Conservation (phyloP, 2,113 vertebrate genomes). For the Tonatia bakeri region DNA sequence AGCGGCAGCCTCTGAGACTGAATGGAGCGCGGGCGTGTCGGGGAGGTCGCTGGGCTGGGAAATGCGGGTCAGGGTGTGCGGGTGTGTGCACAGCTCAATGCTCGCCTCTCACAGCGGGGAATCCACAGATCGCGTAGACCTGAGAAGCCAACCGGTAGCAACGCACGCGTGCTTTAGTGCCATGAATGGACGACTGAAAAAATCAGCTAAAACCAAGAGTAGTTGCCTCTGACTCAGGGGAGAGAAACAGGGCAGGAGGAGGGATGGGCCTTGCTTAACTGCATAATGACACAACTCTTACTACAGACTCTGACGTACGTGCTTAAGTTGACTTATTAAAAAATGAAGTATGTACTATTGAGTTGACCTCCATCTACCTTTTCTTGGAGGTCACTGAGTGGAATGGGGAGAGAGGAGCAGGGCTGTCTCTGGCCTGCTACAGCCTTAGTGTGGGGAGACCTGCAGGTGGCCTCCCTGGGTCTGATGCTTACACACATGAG, state of each 20-base stretch:
- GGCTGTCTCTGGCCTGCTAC: neutral
- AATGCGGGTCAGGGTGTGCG: neutral
- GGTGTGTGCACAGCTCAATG: too few species aligned
- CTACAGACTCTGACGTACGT: neutral
- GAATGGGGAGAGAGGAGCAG: neutral
- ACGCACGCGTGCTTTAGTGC: neutral
- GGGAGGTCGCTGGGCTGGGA: neutral
- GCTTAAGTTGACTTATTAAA: neutral
- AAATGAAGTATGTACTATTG: neutral
- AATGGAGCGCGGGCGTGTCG: accelerated
- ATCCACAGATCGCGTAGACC: neutral
- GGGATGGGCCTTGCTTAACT: neutral
- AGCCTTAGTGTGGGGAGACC: neutral
- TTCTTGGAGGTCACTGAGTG: neutral
- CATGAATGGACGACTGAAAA: neutral
- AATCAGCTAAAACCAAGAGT: neutral
- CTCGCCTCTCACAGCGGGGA: neutral
- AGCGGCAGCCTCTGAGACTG: neutral
- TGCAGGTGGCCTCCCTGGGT: neutral
- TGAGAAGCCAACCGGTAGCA: neutral
- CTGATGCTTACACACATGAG: neutral
- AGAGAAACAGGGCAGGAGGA: neutral
- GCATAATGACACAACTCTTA: neutral
- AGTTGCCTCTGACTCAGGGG: neutral
- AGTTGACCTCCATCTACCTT: neutral